These are phyloP conservation scores for Drosophila gaucha DNA, from an alignment of 2,888 invertebrate species.

Conservation along the genomic window DNA sequence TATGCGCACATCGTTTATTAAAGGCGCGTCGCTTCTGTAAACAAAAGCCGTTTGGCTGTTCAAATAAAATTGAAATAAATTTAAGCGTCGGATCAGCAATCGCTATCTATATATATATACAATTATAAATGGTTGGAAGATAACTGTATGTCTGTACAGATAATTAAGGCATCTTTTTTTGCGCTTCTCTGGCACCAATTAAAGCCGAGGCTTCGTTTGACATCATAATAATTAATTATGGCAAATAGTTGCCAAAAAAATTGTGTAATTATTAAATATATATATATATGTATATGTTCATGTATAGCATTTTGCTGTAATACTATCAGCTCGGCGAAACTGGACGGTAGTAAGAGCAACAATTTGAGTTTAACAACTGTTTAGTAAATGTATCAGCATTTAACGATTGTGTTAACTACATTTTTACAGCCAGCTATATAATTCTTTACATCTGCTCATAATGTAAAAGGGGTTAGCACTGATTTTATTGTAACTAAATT, in stretches of 20 bases:
- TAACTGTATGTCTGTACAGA: background rate
- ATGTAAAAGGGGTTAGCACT: background rate
- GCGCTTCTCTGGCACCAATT: conserved; percentile 14
- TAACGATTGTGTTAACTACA: conserved; percentile 5
- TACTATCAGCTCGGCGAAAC: background rate
- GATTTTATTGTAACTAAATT: conserved; percentile 1
- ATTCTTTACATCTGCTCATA: conserved; percentile 1
- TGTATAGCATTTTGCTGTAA: background rate
- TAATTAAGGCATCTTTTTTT: background rate
- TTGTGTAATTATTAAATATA: conserved; percentile 1
- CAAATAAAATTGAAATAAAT: conserved; percentile 33
- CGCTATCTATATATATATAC: background rate
- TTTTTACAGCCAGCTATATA: conserved; percentile 1
- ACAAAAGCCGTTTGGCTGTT: conserved; percentile 35
- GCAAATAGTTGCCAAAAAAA: conserved; percentile 20
- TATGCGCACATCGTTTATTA: conserved; percentile 8
- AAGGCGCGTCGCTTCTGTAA: conserved; percentile 31
- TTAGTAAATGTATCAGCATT: conserved; percentile 9
- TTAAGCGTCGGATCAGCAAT: conserved; percentile 4
- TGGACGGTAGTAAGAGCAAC: background rate
- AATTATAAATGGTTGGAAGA: background rate
- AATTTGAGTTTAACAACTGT: background rate
- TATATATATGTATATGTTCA: background rate
- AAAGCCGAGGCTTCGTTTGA: conserved; percentile 8
- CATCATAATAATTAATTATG: conserved; percentile 18